Conservation (phyloP, 2,888 invertebrate species). For the Conistra vaccinii region DNA sequence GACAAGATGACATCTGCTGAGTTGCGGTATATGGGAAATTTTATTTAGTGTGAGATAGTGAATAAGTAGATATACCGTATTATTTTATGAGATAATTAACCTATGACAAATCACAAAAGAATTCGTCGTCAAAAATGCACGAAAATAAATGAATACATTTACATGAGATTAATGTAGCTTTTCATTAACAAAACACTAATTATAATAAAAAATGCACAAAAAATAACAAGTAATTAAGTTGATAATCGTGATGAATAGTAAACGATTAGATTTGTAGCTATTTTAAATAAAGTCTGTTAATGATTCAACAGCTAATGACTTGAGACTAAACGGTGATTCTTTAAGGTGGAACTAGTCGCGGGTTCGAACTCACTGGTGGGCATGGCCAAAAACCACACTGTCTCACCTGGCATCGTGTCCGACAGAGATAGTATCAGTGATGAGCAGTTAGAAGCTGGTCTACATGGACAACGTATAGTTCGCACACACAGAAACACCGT, state of each 20-base stretch:
- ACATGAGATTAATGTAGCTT: not conserved
- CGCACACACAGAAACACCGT: too few species aligned
- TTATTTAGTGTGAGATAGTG: not conserved
- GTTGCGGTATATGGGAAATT: not conserved
- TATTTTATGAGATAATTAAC: not conserved
- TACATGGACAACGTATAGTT: too few species aligned
- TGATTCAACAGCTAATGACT: slow-evolving; percentile 5
- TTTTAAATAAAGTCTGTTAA: slow-evolving; percentile 16
- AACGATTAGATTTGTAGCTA: slow-evolving; percentile 14
- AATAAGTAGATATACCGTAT: not conserved
- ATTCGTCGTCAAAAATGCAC: slow-evolving; percentile 1
- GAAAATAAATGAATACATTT: slow-evolving; percentile 1
- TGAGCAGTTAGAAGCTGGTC: too few species aligned
- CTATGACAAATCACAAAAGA: slow-evolving; percentile 33
- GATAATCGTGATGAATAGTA: slow-evolving; percentile 14
- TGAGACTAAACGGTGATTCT: not conserved
- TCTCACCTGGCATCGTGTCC: too few species aligned
- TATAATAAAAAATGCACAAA: slow-evolving; percentile 13
- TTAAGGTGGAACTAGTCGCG: too few species aligned
- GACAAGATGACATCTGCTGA: not conserved
- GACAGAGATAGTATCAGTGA: too few species aligned
- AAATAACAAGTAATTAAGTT: slow-evolving; percentile 13
- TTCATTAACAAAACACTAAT: slow-evolving; percentile 26
- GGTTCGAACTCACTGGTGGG: too few species aligned
- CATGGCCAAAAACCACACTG: too few species aligned